A percentile compares a stretch with the other conserved stretches of the same genome.
phyloP scores from a whole-genome alignment of 1,140 invertebrate genomes.

The Monomorium pharaonis region DNA sequence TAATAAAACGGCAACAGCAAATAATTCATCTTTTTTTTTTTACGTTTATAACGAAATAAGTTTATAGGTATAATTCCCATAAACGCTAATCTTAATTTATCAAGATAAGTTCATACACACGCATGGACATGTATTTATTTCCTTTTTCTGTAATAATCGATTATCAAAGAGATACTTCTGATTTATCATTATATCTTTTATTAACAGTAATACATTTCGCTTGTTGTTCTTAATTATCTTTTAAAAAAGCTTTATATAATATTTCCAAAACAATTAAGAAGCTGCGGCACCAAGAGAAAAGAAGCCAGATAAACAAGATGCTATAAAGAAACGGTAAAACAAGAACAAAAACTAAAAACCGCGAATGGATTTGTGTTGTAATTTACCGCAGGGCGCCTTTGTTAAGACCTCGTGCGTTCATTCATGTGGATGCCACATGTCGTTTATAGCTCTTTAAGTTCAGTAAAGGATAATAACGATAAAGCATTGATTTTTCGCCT shows the following conservation, averaged over 20 bases:
- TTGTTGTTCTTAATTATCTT: not conserved
- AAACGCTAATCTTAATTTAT: not conserved
- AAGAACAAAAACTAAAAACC: conserved; percentile 19
- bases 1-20: not conserved
- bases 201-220: too few relatives aligned
- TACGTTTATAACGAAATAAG: not conserved
- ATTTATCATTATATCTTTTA: not conserved
- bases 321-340: conserved; percentile 15
- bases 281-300: not conserved
- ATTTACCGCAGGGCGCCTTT: conserved; percentile 50
- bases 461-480: conserved; percentile 40
- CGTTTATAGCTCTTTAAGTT: conserved; percentile 44
- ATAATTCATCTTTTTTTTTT: not conserved
- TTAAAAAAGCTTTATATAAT: not conserved
- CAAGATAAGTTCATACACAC: not conserved
- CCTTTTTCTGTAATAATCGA: not conserved
- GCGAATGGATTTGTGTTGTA: conserved; percentile 11
- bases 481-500: conserved; percentile 35
- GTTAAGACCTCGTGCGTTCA: conserved; percentile 50
- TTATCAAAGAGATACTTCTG: not conserved
- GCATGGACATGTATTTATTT: not conserved
- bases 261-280: not conserved
- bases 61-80: not conserved
- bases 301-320: not conserved
- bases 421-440: conserved; percentile 59